phyloP scores from a whole-genome alignment of 2,797 vertebrate genomes.

The Xiphophorus birchmanni region DNA sequence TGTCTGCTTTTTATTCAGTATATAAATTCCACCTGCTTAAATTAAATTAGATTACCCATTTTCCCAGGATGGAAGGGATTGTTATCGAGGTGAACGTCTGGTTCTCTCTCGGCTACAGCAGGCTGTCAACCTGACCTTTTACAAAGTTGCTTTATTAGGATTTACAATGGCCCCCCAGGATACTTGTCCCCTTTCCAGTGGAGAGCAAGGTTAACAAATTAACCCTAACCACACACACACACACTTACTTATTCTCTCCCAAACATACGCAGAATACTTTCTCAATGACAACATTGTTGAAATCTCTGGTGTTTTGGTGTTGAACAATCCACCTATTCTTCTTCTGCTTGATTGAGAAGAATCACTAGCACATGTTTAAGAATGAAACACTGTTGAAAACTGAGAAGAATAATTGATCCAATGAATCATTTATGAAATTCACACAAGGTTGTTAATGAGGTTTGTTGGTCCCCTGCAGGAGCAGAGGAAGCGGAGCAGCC shows the following conservation, averaged over 20 bases:
- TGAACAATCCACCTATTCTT: slow-evolving; percentile 19
- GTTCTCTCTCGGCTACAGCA: slow-evolving; percentile 33
- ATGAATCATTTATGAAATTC: slow-evolving; percentile 71
- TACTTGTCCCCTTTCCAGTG: slow-evolving; percentile 47
- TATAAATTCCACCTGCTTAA: slow-evolving; percentile 30
- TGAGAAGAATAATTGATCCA: slow-evolving; percentile 51
- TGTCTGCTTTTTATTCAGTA: slow-evolving; percentile 25
- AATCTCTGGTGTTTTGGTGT: slow-evolving; percentile 14
- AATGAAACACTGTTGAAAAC: slow-evolving; percentile 36
- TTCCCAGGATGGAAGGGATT: slow-evolving; percentile 20
- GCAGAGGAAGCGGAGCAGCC: slow-evolving; percentile 56
- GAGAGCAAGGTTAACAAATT: slow-evolving; percentile 64
- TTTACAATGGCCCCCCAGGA: slow-evolving; percentile 55
- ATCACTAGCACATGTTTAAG: slow-evolving; percentile 28
- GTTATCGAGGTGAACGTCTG: slow-evolving; percentile 23
- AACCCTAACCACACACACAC: slow-evolving; percentile 14
- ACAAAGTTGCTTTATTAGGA: slow-evolving; percentile 60
- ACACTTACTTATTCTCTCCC: neutral
- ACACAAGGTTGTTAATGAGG: slow-evolving; percentile 63
- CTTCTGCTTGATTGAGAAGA: slow-evolving; percentile 15
- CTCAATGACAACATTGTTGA: slow-evolving; percentile 33
- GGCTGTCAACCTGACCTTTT: slow-evolving; percentile 57
- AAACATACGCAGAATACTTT: slow-evolving; percentile 20
- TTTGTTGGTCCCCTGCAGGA: slow-evolving; percentile 65
- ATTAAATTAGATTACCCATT: slow-evolving; percentile 35